Conservation (phyloP, 2,888 invertebrate species). For the Diarsia brunnea region DNA sequence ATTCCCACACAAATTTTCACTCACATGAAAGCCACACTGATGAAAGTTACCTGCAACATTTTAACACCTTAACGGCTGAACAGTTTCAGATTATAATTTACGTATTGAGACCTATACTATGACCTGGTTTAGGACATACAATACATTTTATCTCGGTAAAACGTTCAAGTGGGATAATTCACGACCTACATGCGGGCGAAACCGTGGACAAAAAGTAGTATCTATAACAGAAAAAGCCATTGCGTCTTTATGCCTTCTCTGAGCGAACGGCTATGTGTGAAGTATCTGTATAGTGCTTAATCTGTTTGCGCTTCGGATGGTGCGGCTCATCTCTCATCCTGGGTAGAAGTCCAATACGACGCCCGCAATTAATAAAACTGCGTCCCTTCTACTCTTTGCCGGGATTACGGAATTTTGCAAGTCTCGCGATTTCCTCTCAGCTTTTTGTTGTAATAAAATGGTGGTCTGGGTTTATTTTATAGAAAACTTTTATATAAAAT, state of each 20-base stretch:
- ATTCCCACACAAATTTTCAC: no score
- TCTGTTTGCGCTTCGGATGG: conserved; percentile 56
- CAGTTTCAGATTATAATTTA: neutral
- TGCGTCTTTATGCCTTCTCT: neutral
- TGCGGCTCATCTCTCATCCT: conserved; percentile 54
- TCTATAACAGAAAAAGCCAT: neutral
- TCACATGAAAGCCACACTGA: no score
- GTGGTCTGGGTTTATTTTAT: neutral
- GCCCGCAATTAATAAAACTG: conserved; percentile 63
- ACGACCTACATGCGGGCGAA: neutral
- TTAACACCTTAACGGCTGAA: neutral
- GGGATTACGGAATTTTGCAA: conserved; percentile 48
- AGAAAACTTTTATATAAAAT: neutral
- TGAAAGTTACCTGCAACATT: no score
- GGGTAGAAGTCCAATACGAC: conserved; percentile 49
- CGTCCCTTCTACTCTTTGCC: conserved; percentile 25
- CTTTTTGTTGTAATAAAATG: conserved; percentile 32
- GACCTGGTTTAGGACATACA: neutral
- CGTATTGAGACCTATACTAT: neutral
- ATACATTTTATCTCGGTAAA: neutral
- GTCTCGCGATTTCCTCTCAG: conserved; percentile 16
- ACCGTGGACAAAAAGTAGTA: neutral
- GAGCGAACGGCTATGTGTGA: conserved; percentile 14
- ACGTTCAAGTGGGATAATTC: neutral
- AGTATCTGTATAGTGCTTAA: conserved; percentile 31